Conservation (phyloP, 2,888 invertebrate genomes). For the Elmis aenea region DNA sequence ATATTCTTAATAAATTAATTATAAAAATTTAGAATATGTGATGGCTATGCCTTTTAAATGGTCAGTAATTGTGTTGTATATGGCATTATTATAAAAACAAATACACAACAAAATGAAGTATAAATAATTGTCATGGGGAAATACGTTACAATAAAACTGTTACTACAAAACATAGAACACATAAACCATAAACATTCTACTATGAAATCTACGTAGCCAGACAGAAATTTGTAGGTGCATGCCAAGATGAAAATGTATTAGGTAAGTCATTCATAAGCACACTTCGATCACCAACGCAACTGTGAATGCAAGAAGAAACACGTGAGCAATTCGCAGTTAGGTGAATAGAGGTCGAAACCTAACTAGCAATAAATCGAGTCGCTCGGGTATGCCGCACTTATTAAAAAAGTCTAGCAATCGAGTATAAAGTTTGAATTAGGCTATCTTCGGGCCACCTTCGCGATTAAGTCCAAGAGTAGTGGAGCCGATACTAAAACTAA, state of each 20-base stretch:
- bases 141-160: conserved; percentile 2
- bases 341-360: conserved; percentile 26
- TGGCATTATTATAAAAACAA: conserved; percentile 3
- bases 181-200: conserved; percentile 33
- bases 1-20: conserved; percentile 18
- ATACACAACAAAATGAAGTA: no score
- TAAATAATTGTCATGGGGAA: no score
- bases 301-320: conserved; percentile 28
- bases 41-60: conserved; percentile 22
- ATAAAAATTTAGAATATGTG: conserved; percentile 24
- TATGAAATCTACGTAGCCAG: conserved; percentile 32
- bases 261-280: conserved; percentile 24
- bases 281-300: conserved; percentile 30
- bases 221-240: conserved; percentile 36
- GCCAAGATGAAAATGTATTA: conserved; percentile 26
- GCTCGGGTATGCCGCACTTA: conserved; percentile 23
- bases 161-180: conserved; percentile 23
- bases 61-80: conserved; percentile 15
- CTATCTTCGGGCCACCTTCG: conserved; percentile 38
- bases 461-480: conserved; percentile 18
- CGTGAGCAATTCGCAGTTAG: conserved; percentile 33
- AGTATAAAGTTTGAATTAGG: conserved; percentile 7
- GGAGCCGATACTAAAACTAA: conserved; percentile 28
- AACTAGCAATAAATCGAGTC: no score
- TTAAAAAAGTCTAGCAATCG: conserved; percentile 13